These are phyloP conservation scores for Gila robusta DNA, from an alignment of 2,797 vertebrate species.

Conservation along the genomic window DNA sequence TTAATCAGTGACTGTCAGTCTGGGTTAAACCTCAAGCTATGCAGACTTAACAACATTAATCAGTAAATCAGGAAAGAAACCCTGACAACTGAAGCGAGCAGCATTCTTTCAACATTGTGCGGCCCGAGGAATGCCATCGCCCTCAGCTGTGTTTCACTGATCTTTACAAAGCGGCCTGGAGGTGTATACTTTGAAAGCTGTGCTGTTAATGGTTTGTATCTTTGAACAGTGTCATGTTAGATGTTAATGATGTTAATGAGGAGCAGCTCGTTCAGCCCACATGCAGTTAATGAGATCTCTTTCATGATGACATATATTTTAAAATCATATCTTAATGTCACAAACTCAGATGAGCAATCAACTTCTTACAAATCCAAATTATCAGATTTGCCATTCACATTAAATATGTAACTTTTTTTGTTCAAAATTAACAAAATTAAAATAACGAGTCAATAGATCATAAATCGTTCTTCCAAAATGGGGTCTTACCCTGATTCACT, in stretches of 20 bases:
- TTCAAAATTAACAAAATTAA: neutral
- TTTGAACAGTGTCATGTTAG: neutral
- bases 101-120: constrained; percentile 25
- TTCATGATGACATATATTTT: neutral
- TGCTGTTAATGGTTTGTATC: neutral
- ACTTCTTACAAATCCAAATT: neutral
- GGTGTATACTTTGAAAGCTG: neutral
- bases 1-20: constrained; percentile 23
- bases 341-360: neutral
- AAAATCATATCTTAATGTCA: neutral
- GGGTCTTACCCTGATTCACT: neutral
- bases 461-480: neutral
- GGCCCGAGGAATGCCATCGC: neutral
- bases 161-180: constrained; percentile 7
- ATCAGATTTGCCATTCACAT: neutral
- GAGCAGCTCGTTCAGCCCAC: neutral
- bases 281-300: neutral
- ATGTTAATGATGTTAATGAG: neutral
- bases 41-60: neutral
- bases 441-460: neutral
- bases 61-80: neutral
- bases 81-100: neutral
- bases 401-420: neutral
- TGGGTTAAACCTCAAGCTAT: constrained; percentile 1
- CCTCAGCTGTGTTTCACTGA: constrained; percentile 27